Evolutionary conservation across 2,113 vertebrate genomes (phyloP).

Genomic region (Vireo altiloquus): DNA sequence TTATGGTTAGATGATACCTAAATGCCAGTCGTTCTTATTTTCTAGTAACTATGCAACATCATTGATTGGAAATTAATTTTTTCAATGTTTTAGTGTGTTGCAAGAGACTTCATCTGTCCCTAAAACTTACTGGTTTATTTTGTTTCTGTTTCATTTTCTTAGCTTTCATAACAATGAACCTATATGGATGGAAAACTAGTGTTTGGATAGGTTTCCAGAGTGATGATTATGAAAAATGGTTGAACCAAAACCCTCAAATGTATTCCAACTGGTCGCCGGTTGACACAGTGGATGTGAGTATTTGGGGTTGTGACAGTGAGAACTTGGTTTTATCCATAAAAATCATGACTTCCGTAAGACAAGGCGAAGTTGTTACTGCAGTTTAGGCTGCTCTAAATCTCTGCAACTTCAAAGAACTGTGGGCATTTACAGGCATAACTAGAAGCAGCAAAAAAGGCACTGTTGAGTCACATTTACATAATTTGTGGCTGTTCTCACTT

Average conservation of each 20-base stretch:
- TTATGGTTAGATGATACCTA: background rate
- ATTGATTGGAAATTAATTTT: constrained; percentile 6
- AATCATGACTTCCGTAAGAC: background rate
- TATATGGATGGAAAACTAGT: constrained; percentile 79
- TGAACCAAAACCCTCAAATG: constrained; percentile 71
- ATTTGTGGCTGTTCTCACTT: background rate
- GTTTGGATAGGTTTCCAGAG: constrained; percentile 88
- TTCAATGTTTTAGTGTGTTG: background rate
- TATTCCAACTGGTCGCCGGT: constrained; percentile 91
- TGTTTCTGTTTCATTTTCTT: constrained; percentile 49
- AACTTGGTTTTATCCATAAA: background rate
- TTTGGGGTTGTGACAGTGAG: background rate
- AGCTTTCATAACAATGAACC: constrained; percentile 94
- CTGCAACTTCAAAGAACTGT: background rate
- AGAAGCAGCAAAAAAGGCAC: background rate
- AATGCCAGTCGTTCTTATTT: background rate
- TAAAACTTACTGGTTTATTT: background rate
- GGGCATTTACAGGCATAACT: background rate
- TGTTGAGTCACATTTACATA: rapidly evolving
- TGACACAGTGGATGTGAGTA: constrained; percentile 72
- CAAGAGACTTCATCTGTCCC: background rate
- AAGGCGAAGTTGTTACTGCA: background rate
- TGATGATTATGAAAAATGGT: constrained; percentile 78
- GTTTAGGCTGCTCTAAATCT: background rate
- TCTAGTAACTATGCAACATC: background rate